Base-by-base conservation (phyloP, 1,140 invertebrate genomes). In the Cecropterus lyciades region DNA sequence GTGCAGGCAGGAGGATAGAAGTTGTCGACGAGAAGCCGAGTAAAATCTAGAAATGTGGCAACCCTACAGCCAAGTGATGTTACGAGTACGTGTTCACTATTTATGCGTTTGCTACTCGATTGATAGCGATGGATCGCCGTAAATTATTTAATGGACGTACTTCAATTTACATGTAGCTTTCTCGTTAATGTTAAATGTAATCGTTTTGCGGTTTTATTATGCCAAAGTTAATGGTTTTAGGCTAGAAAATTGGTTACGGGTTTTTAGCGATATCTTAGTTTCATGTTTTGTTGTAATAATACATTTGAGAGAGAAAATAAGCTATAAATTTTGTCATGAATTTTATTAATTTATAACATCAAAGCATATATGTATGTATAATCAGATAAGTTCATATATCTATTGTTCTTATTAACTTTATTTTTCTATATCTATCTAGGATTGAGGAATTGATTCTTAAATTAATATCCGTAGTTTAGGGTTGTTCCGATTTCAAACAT, bases 21-120 rank as follows among this genome's bases (percentile, higher is more conserved):
- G n/a, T n/a, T n/a, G n/a, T n/a, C n/a, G n/a, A n/a, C n/a, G n/a
- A n/a, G n/a, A n/a, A n/a, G n/a, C n/a, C n/a, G n/a, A n/a, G n/a
- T 16, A 40, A 40, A 40, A 42, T 11, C 40, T 56, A 5, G 3
- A 13, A 9, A 56, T 16, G 27, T 20, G 59, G 24, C 37, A 63
- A 63, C 60, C 60, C 60, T 63, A 27, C 48, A 43, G 16, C 48
- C 60, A 79, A 77, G 75, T 73, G 77, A 75, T 75, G 75, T 66
- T 75, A 70, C 48, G 48, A 53, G 60, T 63, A 52, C 70, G 71
- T 75, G 66, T 70, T 67, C 64, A 72, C 68, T 75, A 81, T 81
- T 79, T 79, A 77, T 79, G 65, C 59, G 17, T 45, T 55, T 56
- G 62, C 59, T 62, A 43, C 20, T 65, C 49, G 77, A 77, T 82